These are phyloP conservation scores for Tipula lateralis DNA, from an alignment of 2,888 invertebrate species.

Conservation along the genomic window DNA sequence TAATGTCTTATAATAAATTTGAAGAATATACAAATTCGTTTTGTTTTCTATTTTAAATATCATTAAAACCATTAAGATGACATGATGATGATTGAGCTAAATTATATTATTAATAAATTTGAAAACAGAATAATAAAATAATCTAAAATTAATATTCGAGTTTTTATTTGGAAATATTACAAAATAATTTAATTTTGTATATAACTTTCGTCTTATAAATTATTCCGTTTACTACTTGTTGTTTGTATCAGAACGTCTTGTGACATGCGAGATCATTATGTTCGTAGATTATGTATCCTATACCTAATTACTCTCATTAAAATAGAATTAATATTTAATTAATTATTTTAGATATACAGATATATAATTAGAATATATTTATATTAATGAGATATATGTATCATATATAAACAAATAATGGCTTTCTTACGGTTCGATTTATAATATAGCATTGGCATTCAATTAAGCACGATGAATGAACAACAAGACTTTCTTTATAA, in stretches of 20 bases:
- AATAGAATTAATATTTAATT: background rate
- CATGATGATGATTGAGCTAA: constrained; percentile 24
- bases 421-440: background rate
- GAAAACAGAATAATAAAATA: background rate
- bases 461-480: background rate
- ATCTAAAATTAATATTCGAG: background rate
- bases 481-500: background rate
- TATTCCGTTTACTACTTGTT: background rate
- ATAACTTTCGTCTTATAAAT: background rate
- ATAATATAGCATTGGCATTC: background rate
- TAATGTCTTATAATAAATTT: background rate
- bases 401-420: background rate
- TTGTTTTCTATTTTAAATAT: background rate
- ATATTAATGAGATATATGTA: background rate
- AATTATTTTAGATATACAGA: background rate
- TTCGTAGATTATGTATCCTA: background rate
- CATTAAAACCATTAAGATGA: constrained; percentile 11
- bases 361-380: background rate
- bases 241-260: background rate
- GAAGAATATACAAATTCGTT: background rate
- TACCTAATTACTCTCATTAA: background rate
- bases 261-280: background rate
- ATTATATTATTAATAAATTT: constrained; percentile 24
- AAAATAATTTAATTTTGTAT: background rate
- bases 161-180: background rate